Conservation (phyloP, 2,888 invertebrate genomes). For the Caenorhabditis angaria region DNA sequence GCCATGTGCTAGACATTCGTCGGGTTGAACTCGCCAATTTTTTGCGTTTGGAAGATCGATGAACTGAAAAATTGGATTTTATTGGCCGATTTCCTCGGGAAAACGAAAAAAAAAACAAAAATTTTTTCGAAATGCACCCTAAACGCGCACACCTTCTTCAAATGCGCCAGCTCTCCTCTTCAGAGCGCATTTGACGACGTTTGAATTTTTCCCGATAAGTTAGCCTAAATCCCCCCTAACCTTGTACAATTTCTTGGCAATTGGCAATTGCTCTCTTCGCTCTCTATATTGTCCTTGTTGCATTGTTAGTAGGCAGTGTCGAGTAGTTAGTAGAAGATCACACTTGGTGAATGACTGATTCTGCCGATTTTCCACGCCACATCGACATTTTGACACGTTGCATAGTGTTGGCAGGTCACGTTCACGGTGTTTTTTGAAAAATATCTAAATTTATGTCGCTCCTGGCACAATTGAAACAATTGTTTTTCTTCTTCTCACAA, state of each 20-base stretch:
- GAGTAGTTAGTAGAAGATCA: neutral
- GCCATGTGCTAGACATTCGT: constrained; percentile 24
- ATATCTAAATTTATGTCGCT: no score
- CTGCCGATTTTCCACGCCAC: neutral
- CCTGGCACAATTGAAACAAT: neutral
- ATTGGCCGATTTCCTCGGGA: no score
- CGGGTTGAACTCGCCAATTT: constrained; percentile 27
- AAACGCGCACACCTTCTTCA: no score
- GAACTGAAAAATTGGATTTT: constrained; percentile 29
- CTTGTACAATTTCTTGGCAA: constrained; percentile 33
- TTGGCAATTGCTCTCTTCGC: constrained; percentile 13
- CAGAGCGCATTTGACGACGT: no score
- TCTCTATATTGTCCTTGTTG: constrained; percentile 4
- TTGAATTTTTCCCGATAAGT: no score
- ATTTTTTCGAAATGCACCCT: no score
- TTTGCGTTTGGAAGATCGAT: constrained; percentile 25
- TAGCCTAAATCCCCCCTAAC: no score
- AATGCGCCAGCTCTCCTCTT: no score
- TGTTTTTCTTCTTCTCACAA: neutral
- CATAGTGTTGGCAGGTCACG: no score
- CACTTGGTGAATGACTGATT: neutral
- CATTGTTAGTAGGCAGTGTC: constrained; percentile 5
- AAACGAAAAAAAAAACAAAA: neutral
- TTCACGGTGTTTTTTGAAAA: no score
- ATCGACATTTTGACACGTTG: neutral